Evolutionary conservation across 2,888 invertebrate species (phyloP).

Genomic region (Agrotis clavis): DNA sequence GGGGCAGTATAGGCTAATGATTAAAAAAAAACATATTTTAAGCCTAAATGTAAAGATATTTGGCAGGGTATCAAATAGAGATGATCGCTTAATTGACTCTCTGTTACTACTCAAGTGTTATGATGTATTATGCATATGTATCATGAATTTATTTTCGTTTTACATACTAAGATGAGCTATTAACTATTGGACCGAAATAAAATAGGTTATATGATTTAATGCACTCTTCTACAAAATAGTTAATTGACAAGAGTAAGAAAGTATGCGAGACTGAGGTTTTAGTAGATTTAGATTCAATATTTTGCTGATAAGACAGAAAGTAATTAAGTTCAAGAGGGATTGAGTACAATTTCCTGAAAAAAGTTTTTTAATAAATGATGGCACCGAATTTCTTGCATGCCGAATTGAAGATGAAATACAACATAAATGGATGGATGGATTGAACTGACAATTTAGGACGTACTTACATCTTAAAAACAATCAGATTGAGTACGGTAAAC

Average conservation of each 20-base stretch:
- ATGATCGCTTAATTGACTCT: not conserved
- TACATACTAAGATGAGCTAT: conserved; percentile 26
- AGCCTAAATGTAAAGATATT: too few species aligned
- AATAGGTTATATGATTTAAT: conserved; percentile 30
- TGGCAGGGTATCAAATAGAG: too few species aligned
- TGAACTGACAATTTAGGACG: not conserved
- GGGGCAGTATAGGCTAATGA: too few species aligned
- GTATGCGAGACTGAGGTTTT: conserved; percentile 13
- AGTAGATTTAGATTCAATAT: conserved; percentile 6
- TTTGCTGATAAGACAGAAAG: not conserved
- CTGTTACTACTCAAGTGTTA: conserved; percentile 20
- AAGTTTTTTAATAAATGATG: not conserved
- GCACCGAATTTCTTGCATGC: conserved; percentile 22
- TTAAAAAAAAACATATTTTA: too few species aligned
- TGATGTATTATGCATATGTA: conserved; percentile 17
- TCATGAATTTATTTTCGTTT: conserved; percentile 12
- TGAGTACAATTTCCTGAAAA: not conserved
- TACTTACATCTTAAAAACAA: not conserved
- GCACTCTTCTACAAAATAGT: conserved; percentile 15
- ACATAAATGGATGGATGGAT: not conserved
- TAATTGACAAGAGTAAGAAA: conserved; percentile 50
- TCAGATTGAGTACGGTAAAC: too few species aligned
- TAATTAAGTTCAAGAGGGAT: not conserved
- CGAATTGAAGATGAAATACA: too few species aligned
- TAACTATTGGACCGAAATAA: conserved; percentile 29